Base-by-base conservation (phyloP, 2,888 invertebrate genomes). In the Allophyes oxyacanthae region DNA sequence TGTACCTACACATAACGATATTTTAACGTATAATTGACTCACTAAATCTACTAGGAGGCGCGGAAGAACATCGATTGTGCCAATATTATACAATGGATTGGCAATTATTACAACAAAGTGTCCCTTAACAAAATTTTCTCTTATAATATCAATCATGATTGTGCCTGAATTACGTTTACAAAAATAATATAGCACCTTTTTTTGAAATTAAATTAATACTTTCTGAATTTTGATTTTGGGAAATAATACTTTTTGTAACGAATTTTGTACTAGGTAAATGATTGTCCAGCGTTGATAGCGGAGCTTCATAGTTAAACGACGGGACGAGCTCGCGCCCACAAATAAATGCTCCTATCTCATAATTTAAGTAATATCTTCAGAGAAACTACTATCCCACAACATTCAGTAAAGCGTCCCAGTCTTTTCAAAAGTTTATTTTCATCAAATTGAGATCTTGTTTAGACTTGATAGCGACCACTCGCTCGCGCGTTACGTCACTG, bases 341-440 rank as follows among this genome's bases (percentile, higher is more conserved):
- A 85, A 89, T 92, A 92, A 92, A 92, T 92, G 92, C 91, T 89
- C 91, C 90, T 92, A 91, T 90, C 84, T 88, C 90, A 91, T 92
- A 91, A 91, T 93, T 92, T 91, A 92, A 92, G 91, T 91, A 90
- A 92, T 92, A 92, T 91, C 89, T 86, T 89, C 89, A 85, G 90
- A 90, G 92, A 92, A 92, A 90, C 92, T 91, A 92, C 91, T 87
- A 90, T 90, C 91, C 93, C 93, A 92, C 93, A 92, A 94, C 93
- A 93, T 93, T 91, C 91, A 93, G 91, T 94, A 94, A 94, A 94
- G 93, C 93, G 91, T 91, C 92, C 93, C 94, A 94, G 94, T 94
- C 94, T 94, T 94, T 93, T 94, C 86, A 91, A 88, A 91, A 85
- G 92, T 92, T 93, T 90, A 90, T 92, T 93, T 94, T 94, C 93